These are phyloP conservation scores for Drosophila glabriapex DNA, from an alignment of 2,888 invertebrate species.

Conservation along the genomic window DNA sequence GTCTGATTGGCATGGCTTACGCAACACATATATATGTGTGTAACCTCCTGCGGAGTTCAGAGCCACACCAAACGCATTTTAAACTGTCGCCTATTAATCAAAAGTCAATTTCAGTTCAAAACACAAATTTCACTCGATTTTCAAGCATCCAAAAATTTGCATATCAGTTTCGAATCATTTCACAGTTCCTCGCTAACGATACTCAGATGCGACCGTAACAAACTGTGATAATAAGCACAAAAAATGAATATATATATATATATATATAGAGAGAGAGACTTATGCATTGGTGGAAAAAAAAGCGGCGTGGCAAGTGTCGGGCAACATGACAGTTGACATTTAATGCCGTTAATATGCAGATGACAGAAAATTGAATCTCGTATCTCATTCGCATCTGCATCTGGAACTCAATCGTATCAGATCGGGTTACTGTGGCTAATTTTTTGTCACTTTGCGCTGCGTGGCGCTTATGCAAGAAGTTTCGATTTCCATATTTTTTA, in stretches of 20 bases:
- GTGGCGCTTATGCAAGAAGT: constrained; percentile 54
- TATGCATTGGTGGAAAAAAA: constrained; percentile 20
- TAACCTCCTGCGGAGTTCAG: constrained; percentile 2
- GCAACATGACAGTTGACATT: constrained; percentile 65
- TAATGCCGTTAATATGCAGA: constrained; percentile 59
- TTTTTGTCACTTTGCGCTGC: constrained; percentile 60
- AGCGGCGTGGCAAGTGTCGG: constrained; percentile 42
- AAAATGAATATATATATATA: constrained; percentile 1
- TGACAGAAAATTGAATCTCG: constrained; percentile 35
- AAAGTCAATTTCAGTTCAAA: constrained; percentile 32
- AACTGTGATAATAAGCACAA: constrained; percentile 28
- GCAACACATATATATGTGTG: constrained; percentile 21
- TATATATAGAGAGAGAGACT: not conserved
- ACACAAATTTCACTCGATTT: constrained; percentile 56
- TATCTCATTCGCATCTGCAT: constrained; percentile 38
- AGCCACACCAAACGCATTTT: constrained; percentile 30
- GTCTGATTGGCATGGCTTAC: constrained; percentile 35
- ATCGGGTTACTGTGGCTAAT: constrained; percentile 59
- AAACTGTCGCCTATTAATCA: constrained; percentile 50
- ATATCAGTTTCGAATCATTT: constrained; percentile 68
- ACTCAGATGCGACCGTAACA: constrained; percentile 20
- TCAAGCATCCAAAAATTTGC: constrained; percentile 52
- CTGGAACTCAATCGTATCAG: constrained; percentile 14
- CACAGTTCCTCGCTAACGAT: constrained; percentile 60
- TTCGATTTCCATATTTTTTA: constrained; percentile 36